Conservation (phyloP, 23 tunicate species). For the Styela plicata region DNA sequence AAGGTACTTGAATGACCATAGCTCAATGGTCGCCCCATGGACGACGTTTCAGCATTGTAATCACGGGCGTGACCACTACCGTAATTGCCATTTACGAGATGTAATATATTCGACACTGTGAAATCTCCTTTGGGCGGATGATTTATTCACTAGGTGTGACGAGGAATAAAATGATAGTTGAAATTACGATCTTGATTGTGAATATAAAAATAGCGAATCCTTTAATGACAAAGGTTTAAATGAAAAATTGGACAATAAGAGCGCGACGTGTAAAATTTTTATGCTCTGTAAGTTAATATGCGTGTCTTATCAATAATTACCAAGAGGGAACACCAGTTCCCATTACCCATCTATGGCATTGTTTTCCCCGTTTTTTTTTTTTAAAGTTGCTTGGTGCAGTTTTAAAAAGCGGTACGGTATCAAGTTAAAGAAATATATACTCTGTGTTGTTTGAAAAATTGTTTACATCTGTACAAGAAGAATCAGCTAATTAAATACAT, state of each 20-base stretch:
- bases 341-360: too few relatives aligned
- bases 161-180: background rate
- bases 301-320: background rate
- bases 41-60: background rate
- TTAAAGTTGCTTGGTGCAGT: too few relatives aligned
- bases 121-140: background rate
- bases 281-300: background rate
- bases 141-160: background rate
- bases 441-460: too few relatives aligned
- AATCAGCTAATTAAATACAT: too few relatives aligned
- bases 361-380: too few relatives aligned
- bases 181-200: background rate
- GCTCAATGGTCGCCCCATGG: background rate
- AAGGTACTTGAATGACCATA: background rate
- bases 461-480: too few relatives aligned
- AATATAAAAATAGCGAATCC: background rate
- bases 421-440: too few relatives aligned
- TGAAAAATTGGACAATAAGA: background rate
- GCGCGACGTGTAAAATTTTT: background rate
- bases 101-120: background rate
- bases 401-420: too few relatives aligned
- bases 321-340: background rate
- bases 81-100: background rate
- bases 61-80: background rate
- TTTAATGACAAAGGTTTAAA: background rate